Percentiles rank a stretch among this genome's conserved stretches.
Conservation (phyloP, 2,113 vertebrate species). For the Cricetomys ansorgei region DNA sequence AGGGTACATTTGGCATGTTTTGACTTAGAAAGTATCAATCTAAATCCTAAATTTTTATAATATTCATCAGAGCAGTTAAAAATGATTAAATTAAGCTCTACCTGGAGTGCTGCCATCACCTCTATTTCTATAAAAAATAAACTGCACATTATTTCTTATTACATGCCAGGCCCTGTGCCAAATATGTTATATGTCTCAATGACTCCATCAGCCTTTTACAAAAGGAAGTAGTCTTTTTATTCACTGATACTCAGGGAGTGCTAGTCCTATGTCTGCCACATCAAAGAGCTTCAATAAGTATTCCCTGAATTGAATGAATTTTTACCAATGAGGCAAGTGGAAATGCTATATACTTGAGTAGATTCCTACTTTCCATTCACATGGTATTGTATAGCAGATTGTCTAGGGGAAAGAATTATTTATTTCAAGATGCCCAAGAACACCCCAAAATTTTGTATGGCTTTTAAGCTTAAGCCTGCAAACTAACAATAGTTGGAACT, state of each 20-base stretch:
- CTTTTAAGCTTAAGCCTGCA: constrained; percentile 31
- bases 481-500: not conserved
- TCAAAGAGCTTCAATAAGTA: not conserved
- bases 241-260: not conserved
- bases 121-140: constrained; percentile 42
- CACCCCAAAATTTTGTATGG: not conserved
- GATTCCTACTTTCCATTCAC: not conserved
- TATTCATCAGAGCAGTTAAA: constrained; percentile 57
- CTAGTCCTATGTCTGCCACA: not conserved
- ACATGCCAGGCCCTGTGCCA: not conserved
- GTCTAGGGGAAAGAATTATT: not conserved
- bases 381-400: not conserved
- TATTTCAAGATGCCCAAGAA: not conserved
- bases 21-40: constrained; percentile 53
- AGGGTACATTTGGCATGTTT: constrained; percentile 63
- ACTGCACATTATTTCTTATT: not conserved
- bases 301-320: constrained; percentile 14
- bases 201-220: not conserved
- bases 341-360: not conserved
- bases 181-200: not conserved
- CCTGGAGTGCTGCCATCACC: constrained; percentile 21
- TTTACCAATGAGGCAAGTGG: not conserved
- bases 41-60: constrained; percentile 53
- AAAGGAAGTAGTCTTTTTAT: not conserved
- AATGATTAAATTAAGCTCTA: constrained; percentile 61